phyloP scores from a whole-genome alignment of 2,888 invertebrate genomes.

The Acleris cristana region DNA sequence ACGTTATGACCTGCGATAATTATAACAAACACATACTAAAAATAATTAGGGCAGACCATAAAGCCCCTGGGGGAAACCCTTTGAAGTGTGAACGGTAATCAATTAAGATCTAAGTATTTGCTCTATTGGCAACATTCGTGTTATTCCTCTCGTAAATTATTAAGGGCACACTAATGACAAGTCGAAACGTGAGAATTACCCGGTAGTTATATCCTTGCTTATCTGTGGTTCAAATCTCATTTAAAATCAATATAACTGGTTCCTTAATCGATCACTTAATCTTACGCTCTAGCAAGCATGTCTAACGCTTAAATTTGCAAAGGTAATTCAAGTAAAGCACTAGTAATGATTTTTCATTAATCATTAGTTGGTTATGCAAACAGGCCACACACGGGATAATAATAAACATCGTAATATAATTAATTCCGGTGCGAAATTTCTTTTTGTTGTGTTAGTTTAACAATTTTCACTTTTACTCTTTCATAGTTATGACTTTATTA shows the following conservation, averaged over 20 bases:
- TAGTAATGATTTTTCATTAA: conserved; percentile 16
- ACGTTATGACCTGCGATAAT: no score
- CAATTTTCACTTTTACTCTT: no score
- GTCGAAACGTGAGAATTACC: neutral
- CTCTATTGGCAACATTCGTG: no score
- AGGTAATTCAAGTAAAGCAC: conserved; percentile 5
- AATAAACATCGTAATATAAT: conserved; percentile 1
- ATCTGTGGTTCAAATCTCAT: neutral
- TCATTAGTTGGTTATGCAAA: conserved; percentile 15
- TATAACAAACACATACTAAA: no score
- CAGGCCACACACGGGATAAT: conserved; percentile 23
- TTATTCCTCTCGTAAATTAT: no score
- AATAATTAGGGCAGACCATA: no score
- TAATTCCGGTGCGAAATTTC: conserved; percentile 1
- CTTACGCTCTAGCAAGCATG: conserved; percentile 2
- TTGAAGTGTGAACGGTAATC: no score
- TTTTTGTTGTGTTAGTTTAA: neutral
- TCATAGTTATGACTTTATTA: no score
- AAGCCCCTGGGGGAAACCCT: no score
- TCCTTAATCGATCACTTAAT: conserved; percentile 17
- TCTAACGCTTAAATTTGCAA: conserved; percentile 24
- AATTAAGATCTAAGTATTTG: no score
- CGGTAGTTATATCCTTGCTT: neutral
- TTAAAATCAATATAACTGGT: conserved; percentile 13
- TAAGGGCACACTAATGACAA: no score